Evolutionary conservation across 2,888 invertebrate genomes (phyloP), one percentile per base, ranked within the genome.

Genomic region (Parnassius apollo): DNA sequence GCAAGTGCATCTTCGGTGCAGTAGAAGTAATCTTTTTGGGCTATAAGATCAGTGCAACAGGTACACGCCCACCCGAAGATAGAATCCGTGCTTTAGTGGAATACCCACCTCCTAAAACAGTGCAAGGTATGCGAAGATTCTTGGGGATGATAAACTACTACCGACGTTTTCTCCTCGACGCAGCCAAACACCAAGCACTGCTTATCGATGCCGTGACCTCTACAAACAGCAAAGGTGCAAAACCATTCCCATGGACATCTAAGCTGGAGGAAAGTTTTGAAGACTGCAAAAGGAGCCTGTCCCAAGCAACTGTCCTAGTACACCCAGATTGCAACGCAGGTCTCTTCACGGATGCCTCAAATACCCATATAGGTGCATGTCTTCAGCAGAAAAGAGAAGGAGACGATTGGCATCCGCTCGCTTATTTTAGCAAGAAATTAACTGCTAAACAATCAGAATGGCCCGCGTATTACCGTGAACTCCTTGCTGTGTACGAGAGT

Each of bases 381-480:
- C 12, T 46, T 3, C 46, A 46, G 11, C 10, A 46, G 12, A 11
- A 3, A 10, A 22, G 22, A n/a, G n/a, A n/a, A 22, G 3, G 12
- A 1, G 3, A 12, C 4, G 3, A 46, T 12, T 46, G 46, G 46
- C 12, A 11, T 9, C 11, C 1, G 1, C 46, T 46, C 3, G 46
- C 46, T 2, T 46, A 12, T 3, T 46, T 46, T 10, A 46, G 46
- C 12, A 46, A 46, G 12, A 46, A 46, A 1, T 10, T 44, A 1
- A 9, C 44, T 44, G 44, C 1, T 10, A 44, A 44, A 44, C 8
- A 44, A 2, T 9, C 9, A 9, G 9, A 44, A 44, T 44, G 44
- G 69, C 68, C 69, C 2, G 68, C 70, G 0, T 72, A 71, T 53
- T 67, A 72, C 45, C 42, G 69, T 2, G 69, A 70, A 52, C 59